Base-by-base conservation (phyloP, 2,888 invertebrate species). In the Willowsia nigromaculata region DNA sequence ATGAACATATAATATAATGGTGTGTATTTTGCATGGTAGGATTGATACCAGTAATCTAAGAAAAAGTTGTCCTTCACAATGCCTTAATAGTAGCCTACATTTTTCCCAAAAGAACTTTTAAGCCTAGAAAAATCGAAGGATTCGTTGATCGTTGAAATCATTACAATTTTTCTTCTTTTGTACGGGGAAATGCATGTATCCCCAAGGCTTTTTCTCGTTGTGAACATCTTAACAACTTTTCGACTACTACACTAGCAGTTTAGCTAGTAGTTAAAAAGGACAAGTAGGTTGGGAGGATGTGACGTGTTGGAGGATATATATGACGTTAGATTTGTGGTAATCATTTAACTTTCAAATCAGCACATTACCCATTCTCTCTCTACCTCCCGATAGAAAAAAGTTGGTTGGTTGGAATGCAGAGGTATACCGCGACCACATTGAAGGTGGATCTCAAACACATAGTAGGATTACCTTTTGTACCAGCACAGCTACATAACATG, bases 311-410 rank as follows among this genome's bases (percentile, higher is more conserved):
- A 74, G 74, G 43, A 85, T 74, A 74, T 74, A 85, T 85, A 74
- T 85, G 85, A 85, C 74, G 74, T 74, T 85, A 85, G 85, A 85
- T 85, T 85, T 85, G 85, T 74, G 85, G 85, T 85, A 74, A 85
- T 85, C 74, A 85, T 85, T 85, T 85, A 85, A 85, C 85, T 85
- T 85, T 85, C 85, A 85, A 85, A 85, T 85, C 85, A 85, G 85
- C 74, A 59, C 85, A 85, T 85, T 85, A 85, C 74, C 85, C 40
- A 85, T 85, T 85, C 85, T 40, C 15, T 43, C 47, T 22, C 27
- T 68, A 18, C 11, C 37, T 68, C 68, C 27, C 85, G 81, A 81
- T 27, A 43, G 43, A 78, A 53, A 81, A 81, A 81, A 81, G 81
- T 81, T 81, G 40, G 43, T 22, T 37, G 65, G n/a, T n/a, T n/a